Percentiles rank a stretch among this genome's conserved stretches.
These are phyloP conservation scores for Notospermus geniculatus DNA, from an alignment of 1,140 invertebrate genomes.

Conservation along the genomic window DNA sequence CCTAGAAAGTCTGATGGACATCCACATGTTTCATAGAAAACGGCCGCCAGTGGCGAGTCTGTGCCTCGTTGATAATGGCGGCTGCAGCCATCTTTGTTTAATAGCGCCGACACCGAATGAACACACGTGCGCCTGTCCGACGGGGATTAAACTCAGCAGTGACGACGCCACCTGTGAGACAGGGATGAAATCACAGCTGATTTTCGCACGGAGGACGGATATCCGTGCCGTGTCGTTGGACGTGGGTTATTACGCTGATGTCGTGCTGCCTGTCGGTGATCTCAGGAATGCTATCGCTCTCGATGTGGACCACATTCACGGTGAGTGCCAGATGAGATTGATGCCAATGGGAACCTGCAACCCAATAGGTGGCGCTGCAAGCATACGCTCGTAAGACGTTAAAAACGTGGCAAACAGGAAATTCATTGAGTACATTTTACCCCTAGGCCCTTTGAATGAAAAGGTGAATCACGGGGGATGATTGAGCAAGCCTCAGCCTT, in stretches of 20 bases:
- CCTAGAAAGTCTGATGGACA: slow-evolving; percentile 77
- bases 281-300: slow-evolving; percentile 79
- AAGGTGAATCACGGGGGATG: too few relatives aligned
- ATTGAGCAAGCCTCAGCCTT: too few relatives aligned
- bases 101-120: slow-evolving; percentile 68
- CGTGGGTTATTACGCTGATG: slow-evolving; percentile 80
- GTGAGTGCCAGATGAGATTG: too few relatives aligned
- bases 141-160: slow-evolving; percentile 75
- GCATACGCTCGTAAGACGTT: too few relatives aligned
- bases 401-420: too few relatives aligned
- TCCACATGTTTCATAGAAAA: slow-evolving; percentile 76
- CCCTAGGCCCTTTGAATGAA: too few relatives aligned
- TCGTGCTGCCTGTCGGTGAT: slow-evolving; percentile 72
- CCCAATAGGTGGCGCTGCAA: too few relatives aligned
- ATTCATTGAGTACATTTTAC: too few relatives aligned
- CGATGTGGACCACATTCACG: slow-evolving; percentile 74
- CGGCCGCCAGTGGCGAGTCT: slow-evolving; percentile 67
- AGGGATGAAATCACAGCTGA: slow-evolving; percentile 67
- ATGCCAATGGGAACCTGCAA: too few relatives aligned
- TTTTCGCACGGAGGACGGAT: slow-evolving; percentile 78
- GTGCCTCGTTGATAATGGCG: slow-evolving; percentile 90
- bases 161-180: slow-evolving; percentile 71
- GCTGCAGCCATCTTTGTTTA: slow-evolving; percentile 93
- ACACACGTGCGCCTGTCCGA: slow-evolving; percentile 87
- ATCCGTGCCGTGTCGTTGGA: slow-evolving; percentile 82